Base-by-base conservation (phyloP, 2,888 invertebrate genomes). In the Pollenia griseotomentosa region DNA sequence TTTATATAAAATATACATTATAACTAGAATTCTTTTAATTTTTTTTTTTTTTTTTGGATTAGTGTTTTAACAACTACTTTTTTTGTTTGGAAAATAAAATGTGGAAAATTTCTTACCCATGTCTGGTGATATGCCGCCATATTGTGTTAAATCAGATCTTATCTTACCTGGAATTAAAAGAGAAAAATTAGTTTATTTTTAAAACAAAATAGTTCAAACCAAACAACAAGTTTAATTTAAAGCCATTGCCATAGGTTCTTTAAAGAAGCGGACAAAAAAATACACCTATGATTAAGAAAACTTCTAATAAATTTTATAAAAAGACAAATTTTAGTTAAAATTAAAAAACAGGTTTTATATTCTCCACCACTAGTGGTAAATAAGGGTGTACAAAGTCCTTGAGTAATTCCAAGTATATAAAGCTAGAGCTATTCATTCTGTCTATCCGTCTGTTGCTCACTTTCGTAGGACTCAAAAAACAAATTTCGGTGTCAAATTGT, bases 101-200 rank as follows among this genome's bases (percentile, higher is more conserved):
- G 91, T 92, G 91, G 90, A 92, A 92, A 90, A 90, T 90, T 91
- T 91, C 92, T 92, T 92, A 92, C 92, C 92, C 92, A 92, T 92
- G 91, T 92, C 92, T 92, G 92, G 91, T 92, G 92, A 91, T 91
- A 92, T 92, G 91, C 92, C 92, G 92, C 92, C 92, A 90, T 92
- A 92, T 92, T 92, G 92, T 92, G 92, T 92, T 92, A 92, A 92
- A 92, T 92, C 92, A 90, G 92, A 92, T 92, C 92, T 92, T 92
- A 92, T 92, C 92, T 92, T 92, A 92, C 92, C 92, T 92, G 90
- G 88, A 92, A 81, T 65, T 14, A 71, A 53, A 51, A 44, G 61
- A 84, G 55, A 74, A 53, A 53, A 61, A 23, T 51, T 16, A 59
- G 2, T 33, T 23, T 59, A 23, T 40, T 59, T 33, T 16, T 19